phyloP scores from a whole-genome alignment of 2,888 invertebrate genomes.

The Osmoderma eremita region DNA sequence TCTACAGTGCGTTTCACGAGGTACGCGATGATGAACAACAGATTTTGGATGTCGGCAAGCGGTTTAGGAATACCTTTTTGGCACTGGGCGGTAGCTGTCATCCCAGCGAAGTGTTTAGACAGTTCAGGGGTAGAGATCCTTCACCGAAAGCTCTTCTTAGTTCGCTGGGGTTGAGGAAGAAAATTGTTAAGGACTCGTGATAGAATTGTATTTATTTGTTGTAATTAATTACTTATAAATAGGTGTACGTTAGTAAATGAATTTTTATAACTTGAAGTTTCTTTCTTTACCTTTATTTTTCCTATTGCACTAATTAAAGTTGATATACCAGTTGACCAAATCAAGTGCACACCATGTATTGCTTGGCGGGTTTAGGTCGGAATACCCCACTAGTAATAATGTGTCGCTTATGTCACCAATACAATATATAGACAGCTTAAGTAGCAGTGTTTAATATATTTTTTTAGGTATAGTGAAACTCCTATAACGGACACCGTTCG shows the following conservation, averaged over 20 bases:
- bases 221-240: conserved; percentile 11
- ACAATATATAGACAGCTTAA: too few species aligned
- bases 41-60: conserved; percentile 70
- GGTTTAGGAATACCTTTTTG: conserved; percentile 86
- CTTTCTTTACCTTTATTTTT: too few species aligned
- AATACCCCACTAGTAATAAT: too few species aligned
- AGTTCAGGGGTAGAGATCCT: conserved; percentile 92
- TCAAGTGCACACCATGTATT: too few species aligned
- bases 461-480: too few species aligned
- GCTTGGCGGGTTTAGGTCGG: too few species aligned
- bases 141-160: conserved; percentile 82
- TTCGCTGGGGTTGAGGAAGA: conserved; percentile 68
- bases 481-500: too few species aligned
- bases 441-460: too few species aligned
- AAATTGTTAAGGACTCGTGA: background rate
- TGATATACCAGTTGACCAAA: too few species aligned
- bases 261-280: conserved; percentile 4
- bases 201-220: conserved; percentile 37
- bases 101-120: conserved; percentile 86
- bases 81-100: conserved; percentile 84
- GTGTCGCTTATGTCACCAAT: too few species aligned
- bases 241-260: conserved; percentile 10
- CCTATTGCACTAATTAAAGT: too few species aligned
- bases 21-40: conserved; percentile 67
- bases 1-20: conserved; percentile 86